Base-by-base conservation (phyloP, 2,113 vertebrate genomes). In the Pseudolaguvia tuberculata region DNA sequence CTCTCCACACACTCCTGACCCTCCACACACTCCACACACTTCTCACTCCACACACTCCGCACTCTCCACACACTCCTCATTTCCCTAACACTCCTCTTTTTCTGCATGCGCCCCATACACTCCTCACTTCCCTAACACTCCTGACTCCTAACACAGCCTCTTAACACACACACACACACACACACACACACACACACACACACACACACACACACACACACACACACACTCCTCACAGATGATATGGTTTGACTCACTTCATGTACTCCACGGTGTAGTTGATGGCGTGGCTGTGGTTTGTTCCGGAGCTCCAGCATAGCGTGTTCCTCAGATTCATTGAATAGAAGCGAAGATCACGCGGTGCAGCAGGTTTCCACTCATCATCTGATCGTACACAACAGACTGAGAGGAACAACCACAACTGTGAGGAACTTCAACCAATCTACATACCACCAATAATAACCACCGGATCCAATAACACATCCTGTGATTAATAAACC, bases 241-340 rank as follows among this genome's bases (percentile, higher is more conserved):
- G 0, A 7, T 23, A 35, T 20, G 39, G 8, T 51, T 18, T 39
- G 27, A 76, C 95, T 93, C 87, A 99, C 96, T 94, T 90, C 63
- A 89, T 88, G 78, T 96, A 98, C 75, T 94, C 87, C 78, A 97
- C 94, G 0, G 79, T 91, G 55, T 93, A 98, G 57, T 71, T 76
- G 1, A 91, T 86, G 69, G 82, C 85, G 0, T 59, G 50, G 8
- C 53, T 81, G 0, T 86, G 81, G 48, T 78, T 73, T 15, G 87
- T 81, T 66, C 91, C 93, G 42, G 92, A 88, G 50, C 69, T 81
- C 96, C 96, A 99, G 0, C 84, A 87, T 39, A 99, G 84, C 7
- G 89, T 25, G 76, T 97, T 98, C 84, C 85, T 93, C 84, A 97
- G 88, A 78, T 98, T 95, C 76, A 88, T 2, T 8, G 96, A 97